Conservation (phyloP, 1,140 invertebrate genomes). For the Pteromalus puparum region DNA sequence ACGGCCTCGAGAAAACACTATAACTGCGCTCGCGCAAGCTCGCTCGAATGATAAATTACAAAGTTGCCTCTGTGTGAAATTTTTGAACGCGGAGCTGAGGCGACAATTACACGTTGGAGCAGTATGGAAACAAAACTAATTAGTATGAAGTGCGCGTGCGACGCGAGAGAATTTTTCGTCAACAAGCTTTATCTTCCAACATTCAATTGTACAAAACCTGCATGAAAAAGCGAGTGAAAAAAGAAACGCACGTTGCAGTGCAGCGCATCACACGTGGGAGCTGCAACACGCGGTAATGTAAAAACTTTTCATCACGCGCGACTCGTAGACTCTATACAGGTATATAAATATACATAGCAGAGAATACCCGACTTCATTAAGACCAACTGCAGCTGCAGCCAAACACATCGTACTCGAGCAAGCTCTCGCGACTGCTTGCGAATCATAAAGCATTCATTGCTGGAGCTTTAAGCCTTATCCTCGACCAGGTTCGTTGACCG, state of each 20-base stretch:
- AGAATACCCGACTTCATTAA: background rate
- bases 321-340: background rate
- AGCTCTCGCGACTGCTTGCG: background rate
- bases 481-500: background rate
- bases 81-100: too few relatives aligned
- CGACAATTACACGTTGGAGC: background rate
- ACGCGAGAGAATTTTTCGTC: background rate
- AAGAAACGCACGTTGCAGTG: background rate
- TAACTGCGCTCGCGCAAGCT: background rate
- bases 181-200: background rate
- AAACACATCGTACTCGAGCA: background rate
- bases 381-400: background rate
- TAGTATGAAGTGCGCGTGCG: background rate
- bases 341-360: background rate
- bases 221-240: background rate
- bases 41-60: background rate
- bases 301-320: background rate
- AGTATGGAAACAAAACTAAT: background rate
- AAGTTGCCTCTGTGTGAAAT: background rate
- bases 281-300: background rate
- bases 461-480: background rate
- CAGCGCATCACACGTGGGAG: background rate
- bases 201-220: constrained; percentile 2
- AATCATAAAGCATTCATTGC: constrained; percentile 1
- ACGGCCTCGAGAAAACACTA: background rate